A percentile compares a stretch with the other conserved stretches of the same genome.
These are phyloP conservation scores for Ectemnius continuus DNA, from an alignment of 2,888 invertebrate genomes.

Conservation along the genomic window DNA sequence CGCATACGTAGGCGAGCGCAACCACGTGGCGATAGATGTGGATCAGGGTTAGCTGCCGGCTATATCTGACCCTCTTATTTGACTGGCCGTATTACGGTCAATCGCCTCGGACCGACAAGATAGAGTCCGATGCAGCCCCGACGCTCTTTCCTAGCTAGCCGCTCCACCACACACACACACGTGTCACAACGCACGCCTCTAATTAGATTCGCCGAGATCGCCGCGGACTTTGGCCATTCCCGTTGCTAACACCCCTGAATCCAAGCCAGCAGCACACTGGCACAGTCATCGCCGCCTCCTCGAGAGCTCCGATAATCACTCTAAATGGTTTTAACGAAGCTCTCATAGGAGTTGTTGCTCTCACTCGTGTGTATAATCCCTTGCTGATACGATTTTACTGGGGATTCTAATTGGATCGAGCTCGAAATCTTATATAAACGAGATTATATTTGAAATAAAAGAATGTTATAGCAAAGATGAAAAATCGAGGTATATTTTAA, in stretches of 20 bases:
- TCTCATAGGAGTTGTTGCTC: constrained; percentile 7
- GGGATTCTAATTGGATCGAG: no score
- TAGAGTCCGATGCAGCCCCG: constrained; percentile 31
- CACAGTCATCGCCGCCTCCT: no score
- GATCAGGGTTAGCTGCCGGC: constrained; percentile 76
- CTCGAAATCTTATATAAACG: no score
- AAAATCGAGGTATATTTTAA: no score
- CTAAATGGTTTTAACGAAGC: constrained; percentile 54
- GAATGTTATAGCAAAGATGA: no score
- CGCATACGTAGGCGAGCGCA: constrained; percentile 27
- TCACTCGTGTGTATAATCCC: constrained; percentile 32
- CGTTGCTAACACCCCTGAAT: no score
- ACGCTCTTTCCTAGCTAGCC: constrained; percentile 25
- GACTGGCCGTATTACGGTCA: constrained; percentile 74
- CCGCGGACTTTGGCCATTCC: constrained; percentile 20
- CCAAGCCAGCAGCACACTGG: no score
- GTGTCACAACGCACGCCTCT: constrained; percentile 29
- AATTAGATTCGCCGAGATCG: constrained; percentile 63
- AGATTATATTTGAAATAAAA: no score
- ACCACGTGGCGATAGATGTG: constrained; percentile 77
- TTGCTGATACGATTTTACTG: neutral
- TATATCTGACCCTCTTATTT: constrained; percentile 77
- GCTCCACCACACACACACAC: constrained; percentile 56
- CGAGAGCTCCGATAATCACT: constrained; percentile 24
- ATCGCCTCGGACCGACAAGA: constrained; percentile 69